Conservation (phyloP, 2,797 vertebrate genomes). For the Cyprinodon diabolis region DNA sequence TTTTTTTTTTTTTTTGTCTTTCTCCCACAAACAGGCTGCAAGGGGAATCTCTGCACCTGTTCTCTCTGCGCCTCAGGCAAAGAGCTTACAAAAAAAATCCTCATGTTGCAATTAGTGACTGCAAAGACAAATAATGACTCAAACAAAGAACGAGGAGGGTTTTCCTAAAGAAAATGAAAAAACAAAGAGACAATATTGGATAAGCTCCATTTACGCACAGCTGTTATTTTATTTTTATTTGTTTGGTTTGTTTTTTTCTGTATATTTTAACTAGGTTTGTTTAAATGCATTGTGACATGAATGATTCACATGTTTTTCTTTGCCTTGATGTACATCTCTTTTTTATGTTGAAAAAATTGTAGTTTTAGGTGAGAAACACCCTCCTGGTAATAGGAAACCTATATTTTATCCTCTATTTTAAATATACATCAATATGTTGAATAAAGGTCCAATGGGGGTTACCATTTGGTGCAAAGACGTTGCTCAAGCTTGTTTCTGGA, state of each 20-base stretch:
- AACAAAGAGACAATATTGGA: background rate
- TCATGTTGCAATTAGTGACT: background rate
- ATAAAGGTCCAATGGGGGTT: too few relatives aligned
- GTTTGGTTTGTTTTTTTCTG: too few relatives aligned
- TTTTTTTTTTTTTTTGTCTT: background rate
- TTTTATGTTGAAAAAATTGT: background rate
- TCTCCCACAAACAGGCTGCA: background rate
- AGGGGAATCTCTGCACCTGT: constrained; percentile 3
- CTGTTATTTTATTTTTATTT: background rate
- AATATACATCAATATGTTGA: background rate
- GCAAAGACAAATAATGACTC: background rate
- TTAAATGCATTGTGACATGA: background rate
- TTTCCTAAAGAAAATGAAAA: background rate
- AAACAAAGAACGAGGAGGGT: background rate
- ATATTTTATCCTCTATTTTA: background rate
- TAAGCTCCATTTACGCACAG: background rate
- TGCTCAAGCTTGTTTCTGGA: background rate
- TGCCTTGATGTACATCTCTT: background rate
- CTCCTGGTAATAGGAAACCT: background rate
- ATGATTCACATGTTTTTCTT: background rate
- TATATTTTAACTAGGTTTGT: background rate
- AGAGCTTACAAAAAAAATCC: background rate
- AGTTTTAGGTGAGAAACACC: background rate
- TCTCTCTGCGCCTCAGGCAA: background rate
- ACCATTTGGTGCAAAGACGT: background rate